phyloP scores from a whole-genome alignment of 2,888 invertebrate species.

The Globia sparganii region DNA sequence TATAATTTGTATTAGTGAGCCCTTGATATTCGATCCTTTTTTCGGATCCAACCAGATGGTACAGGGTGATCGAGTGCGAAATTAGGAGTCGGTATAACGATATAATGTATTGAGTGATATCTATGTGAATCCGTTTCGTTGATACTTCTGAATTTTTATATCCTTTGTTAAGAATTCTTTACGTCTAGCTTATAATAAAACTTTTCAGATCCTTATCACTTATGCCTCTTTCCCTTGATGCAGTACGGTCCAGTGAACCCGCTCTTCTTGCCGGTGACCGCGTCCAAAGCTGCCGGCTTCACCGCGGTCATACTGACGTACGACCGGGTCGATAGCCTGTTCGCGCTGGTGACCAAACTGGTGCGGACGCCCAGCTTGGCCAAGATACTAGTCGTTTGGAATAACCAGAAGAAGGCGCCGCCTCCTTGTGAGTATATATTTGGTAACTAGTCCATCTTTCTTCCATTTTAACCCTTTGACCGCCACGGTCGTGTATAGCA shows the following conservation, averaged over 20 bases:
- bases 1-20: slow-evolving; percentile 37
- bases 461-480: too few relatives aligned
- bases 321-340: slow-evolving; percentile 97
- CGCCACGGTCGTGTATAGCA: too few relatives aligned
- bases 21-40: slow-evolving; percentile 48
- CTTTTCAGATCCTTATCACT: neutral
- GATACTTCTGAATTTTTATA: neutral
- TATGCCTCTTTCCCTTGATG: slow-evolving; percentile 58
- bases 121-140: slow-evolving; percentile 15
- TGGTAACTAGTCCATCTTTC: slow-evolving; percentile 7
- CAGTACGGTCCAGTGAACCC: slow-evolving; percentile 93
- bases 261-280: slow-evolving; percentile 96
- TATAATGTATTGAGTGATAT: slow-evolving; percentile 40
- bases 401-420: slow-evolving; percentile 97
- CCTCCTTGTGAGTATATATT: slow-evolving; percentile 93
- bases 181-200: neutral
- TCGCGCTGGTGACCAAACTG: slow-evolving; percentile 95
- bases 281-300: slow-evolving; percentile 96
- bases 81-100: slow-evolving; percentile 25
- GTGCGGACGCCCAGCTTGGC: slow-evolving; percentile 96
- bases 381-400: slow-evolving; percentile 98
- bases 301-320: slow-evolving; percentile 99
- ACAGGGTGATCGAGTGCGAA: slow-evolving; percentile 46
- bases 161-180: slow-evolving; percentile 5
- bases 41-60: slow-evolving; percentile 39